phyloP scores from a whole-genome alignment of 1,140 invertebrate genomes.

The Arctopsyche grandis region DNA sequence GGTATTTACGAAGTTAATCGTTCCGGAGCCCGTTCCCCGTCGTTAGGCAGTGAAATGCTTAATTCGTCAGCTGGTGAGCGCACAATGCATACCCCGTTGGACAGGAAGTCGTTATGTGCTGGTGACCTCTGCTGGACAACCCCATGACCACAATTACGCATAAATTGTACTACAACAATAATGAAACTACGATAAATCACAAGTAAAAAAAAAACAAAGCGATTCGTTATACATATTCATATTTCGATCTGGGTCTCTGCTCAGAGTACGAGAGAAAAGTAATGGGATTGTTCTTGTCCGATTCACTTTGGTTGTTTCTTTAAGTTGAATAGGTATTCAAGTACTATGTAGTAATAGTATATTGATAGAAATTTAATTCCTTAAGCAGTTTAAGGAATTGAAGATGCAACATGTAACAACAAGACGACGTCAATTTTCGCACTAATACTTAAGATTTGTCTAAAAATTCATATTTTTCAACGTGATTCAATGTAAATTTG shows the following conservation, averaged over 20 bases:
- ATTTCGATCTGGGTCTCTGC: background rate
- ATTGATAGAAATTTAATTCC: too few relatives aligned
- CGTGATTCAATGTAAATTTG: too few relatives aligned
- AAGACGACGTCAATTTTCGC: too few relatives aligned
- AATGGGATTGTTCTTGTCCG: too few relatives aligned
- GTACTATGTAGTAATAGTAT: too few relatives aligned
- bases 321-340: too few relatives aligned
- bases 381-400: too few relatives aligned
- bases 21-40: conserved; percentile 29
- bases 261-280: background rate
- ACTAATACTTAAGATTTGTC: too few relatives aligned
- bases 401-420: too few relatives aligned
- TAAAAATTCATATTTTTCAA: too few relatives aligned
- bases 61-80: conserved; percentile 42
- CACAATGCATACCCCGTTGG: conserved; percentile 32
- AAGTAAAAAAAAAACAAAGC: background rate
- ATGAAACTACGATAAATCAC: conserved; percentile 41
- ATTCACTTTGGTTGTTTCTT: too few relatives aligned
- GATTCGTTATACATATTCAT: background rate
- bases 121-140: conserved; percentile 47
- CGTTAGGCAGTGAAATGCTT: conserved; percentile 43
- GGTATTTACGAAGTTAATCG: conserved; percentile 31
- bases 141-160: conserved; percentile 47
- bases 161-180: conserved; percentile 40
- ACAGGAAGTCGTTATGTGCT: conserved; percentile 52